phyloP scores from a whole-genome alignment of 1,140 invertebrate genomes.

The Phymastichus coffea region DNA sequence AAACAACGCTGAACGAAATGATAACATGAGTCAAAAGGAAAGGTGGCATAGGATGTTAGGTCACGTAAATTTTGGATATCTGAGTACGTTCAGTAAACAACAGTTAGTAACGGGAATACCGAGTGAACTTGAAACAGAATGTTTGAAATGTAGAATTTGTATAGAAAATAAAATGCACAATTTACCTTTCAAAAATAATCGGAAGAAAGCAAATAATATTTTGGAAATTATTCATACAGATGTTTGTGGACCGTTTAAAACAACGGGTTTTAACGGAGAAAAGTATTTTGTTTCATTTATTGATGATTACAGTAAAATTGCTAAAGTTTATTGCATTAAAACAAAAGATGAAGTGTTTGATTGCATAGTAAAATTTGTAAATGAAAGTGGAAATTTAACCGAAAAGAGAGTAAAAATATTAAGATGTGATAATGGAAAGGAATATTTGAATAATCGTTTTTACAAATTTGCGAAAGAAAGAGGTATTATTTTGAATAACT shows the following conservation, averaged over 20 bases:
- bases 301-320: conserved; percentile 31
- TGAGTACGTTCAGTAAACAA: conserved; percentile 28
- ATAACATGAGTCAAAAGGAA: conserved; percentile 26
- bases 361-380: conserved; percentile 35
- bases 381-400: no score
- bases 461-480: conserved; percentile 27
- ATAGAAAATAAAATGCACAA: conserved; percentile 32
- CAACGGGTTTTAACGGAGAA: conserved; percentile 13
- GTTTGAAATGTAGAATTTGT: conserved; percentile 27
- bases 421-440: conserved; percentile 37
- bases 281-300: conserved; percentile 31
- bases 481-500: conserved; percentile 13
- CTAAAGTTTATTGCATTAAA: conserved; percentile 40
- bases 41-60: conserved; percentile 32
- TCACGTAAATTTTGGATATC: conserved; percentile 35
- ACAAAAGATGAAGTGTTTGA: conserved; percentile 38
- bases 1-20: conserved; percentile 4
- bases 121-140: conserved; percentile 23
- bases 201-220: conserved; percentile 20
- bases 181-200: conserved; percentile 26
- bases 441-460: conserved; percentile 34
- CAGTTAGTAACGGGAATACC: conserved; percentile 24
- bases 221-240: conserved; percentile 29
- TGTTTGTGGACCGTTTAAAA: conserved; percentile 25
- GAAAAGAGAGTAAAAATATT: conserved; percentile 34